Base-by-base conservation (phyloP, 2,113 vertebrate genomes). In the Emberiza fucata region DNA sequence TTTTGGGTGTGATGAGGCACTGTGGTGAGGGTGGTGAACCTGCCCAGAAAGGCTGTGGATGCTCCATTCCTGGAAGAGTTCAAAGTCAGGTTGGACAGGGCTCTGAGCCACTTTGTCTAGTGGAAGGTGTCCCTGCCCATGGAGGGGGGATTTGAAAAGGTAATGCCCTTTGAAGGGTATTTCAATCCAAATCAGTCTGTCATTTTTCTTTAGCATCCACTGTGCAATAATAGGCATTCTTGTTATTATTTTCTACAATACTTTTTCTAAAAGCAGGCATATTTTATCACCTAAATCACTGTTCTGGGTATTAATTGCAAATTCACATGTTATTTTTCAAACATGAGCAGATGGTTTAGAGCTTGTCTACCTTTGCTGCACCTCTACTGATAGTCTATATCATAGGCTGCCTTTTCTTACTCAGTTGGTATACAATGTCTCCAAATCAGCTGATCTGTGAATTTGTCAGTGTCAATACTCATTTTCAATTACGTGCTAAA, bases 81-180 rank as follows among this genome's bases (percentile, higher is more conserved):
- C 28, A 48, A 59, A 44, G 13, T 9, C 29, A 35, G 9, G 4
- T 2, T 69, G 33, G n/a, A 61, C 5, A 8, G 8, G 11, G 10
- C 9, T 77, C 72, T 72, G n/a, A 72, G 11, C 22, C 70, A 27
- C 6, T 35, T 51, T 1, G 1, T 42, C 24, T 61, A 20, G 10
- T 44, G 8, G 19, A 59, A 86, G 27, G 1, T 56, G 4, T 2
- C 5, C 12, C 12, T 37, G 6, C 8, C 18, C 3, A 2, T 7
- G 9, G 12, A 1, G 1, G 8, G 4, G 7, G 2, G 1, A n/a
- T 31, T 56, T 18, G 19, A 73, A 2, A 48, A 77, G 18, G 16
- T n/a, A 27, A 60, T 31, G 8, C 2, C 9, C 14, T 88, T 59
- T 73, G 31, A 28, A 42, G 2, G 11, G 9, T 0, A 0, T 61